A percentile compares a stretch with the other conserved stretches of the same genome.
Conservation (phyloP, 2,888 invertebrate genomes). For the Eretmocerus hayati region DNA sequence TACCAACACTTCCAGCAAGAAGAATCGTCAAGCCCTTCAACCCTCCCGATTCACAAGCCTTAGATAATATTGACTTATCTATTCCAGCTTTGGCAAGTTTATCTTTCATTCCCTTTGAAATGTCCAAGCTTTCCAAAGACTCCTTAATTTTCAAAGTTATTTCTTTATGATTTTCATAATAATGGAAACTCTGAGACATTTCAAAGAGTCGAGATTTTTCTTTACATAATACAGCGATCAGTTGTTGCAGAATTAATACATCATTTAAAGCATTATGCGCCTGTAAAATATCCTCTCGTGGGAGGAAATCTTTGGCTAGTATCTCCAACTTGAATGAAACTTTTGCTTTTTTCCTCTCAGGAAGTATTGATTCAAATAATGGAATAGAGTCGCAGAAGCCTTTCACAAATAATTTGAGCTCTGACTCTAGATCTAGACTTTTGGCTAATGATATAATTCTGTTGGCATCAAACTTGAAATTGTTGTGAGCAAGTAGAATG, state of each 20-base stretch:
- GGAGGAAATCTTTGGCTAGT: neutral
- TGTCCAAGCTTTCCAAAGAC: no score
- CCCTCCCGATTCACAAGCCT: no score
- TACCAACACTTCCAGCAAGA: no score
- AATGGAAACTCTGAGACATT: no score
- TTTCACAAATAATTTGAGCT: conserved; percentile 6
- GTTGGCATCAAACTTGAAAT: conserved; percentile 2
- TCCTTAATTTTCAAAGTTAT: no score
- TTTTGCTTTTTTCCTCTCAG: neutral
- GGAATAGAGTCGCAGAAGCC: conserved; percentile 1
- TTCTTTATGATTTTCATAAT: no score
- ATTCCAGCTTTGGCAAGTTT: no score
- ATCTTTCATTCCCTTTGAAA: no score
- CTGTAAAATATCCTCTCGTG: neutral
- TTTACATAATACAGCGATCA: neutral
- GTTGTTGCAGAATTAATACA: conserved; percentile 8
- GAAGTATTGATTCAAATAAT: neutral
- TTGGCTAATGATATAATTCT: conserved; percentile 3
- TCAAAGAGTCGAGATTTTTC: no score
- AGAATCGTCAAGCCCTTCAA: no score
- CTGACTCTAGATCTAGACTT: conserved; percentile 4
- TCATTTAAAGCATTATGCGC: conserved; percentile 9
- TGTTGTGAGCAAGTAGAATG: neutral
- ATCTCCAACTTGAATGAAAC: neutral
- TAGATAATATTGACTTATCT: no score